phyloP scores from a whole-genome alignment of 1,140 invertebrate genomes.

The Leptonema lineaticorne region DNA sequence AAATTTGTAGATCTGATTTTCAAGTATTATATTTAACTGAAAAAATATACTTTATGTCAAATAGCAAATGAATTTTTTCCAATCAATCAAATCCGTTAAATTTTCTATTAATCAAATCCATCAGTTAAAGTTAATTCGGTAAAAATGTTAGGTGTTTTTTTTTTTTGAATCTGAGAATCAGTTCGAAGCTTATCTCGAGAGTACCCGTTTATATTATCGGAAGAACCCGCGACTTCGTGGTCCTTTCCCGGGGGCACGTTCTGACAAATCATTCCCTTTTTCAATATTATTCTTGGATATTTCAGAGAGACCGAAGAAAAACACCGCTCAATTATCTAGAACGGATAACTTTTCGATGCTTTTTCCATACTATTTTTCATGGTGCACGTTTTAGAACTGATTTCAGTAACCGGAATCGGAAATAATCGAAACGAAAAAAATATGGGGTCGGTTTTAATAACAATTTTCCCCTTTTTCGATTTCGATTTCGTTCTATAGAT shows the following conservation, averaged over 20 bases:
- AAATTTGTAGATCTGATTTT: too few species aligned
- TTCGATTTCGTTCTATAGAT: not conserved
- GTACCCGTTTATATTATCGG: too few species aligned
- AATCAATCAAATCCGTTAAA: not conserved
- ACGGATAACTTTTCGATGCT: not conserved
- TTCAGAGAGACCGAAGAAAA: not conserved
- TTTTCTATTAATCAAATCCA: not conserved
- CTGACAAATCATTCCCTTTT: not conserved
- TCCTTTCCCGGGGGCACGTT: not conserved
- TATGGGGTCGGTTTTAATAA: not conserved
- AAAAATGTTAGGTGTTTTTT: not conserved
- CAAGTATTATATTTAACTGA: too few species aligned
- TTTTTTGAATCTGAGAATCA: too few species aligned
- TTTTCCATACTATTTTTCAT: not conserved
- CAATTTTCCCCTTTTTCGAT: not conserved
- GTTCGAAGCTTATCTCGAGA: too few species aligned
- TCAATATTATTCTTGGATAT: conserved; percentile 4
- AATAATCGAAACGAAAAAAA: not conserved
- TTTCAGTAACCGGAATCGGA: not conserved
- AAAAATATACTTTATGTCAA: too few species aligned
- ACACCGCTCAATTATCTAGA: not conserved
- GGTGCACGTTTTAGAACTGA: not conserved
- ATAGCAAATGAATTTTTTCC: not conserved
- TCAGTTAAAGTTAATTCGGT: not conserved
- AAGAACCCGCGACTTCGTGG: not conserved